Evolutionary conservation across 2,113 vertebrate species (phyloP), one percentile per base, ranked within the genome.

Genomic region (Hippoglossus stenolepis): DNA sequence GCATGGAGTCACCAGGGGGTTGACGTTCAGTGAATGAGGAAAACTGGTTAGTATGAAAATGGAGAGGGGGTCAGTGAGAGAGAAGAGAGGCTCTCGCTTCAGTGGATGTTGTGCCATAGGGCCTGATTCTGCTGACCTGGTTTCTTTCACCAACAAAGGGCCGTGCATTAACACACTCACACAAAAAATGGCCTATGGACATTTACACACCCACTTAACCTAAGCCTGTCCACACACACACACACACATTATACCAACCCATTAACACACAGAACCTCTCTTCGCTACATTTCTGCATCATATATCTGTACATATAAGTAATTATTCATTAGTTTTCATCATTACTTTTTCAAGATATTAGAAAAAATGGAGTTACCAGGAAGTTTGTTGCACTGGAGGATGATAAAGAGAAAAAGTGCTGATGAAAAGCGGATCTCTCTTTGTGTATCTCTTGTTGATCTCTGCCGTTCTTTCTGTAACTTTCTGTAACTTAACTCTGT

Each of bases 41-140:
- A 75, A 83, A 76, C 10, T 61, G 47, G 65, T 12, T 6, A n/a
- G 49, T 38, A 66, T 76, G 45, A 85, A 80, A 70, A 77, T 24
- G 43, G 69, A 65, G 70, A 38, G 65, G 17, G 57, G 73, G 70
- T 79, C 71, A 87, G 61, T 4, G 67, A 62, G 70, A 58, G 68
- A 80, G 79, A 54, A 73, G 49, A 73, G 68, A 80, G 82, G 40
- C 73, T 85, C 64, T 77, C 47, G 78, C 89, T 83, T 84, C 85
- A 83, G 6, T 80, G 84, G 75, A 35, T 68, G 73, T 78, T 79
- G 21, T 69, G 83, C 85, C 82, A 87, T 64, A 80, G 85, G 87
- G 85, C 60, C 86, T n/a, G 75, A 80, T 90, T 92, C 75, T 90
- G 87, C 90, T 93, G 92, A 92, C 92, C 90, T 89, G 87, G 72